Conservation (phyloP, 2,888 invertebrate species). For the Eristalis arbustorum region DNA sequence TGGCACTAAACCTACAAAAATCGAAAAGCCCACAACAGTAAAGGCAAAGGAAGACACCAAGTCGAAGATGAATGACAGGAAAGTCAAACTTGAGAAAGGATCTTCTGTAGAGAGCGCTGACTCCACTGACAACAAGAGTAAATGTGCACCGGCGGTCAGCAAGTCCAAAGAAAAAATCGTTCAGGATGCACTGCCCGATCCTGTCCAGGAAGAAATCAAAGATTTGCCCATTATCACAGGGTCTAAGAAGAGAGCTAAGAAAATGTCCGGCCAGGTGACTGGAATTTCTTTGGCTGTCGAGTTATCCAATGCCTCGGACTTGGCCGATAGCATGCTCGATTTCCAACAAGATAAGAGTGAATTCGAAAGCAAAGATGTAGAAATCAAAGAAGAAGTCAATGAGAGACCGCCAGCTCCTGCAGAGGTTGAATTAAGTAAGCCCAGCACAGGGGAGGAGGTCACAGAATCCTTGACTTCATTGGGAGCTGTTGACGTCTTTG, state of each 20-base stretch:
- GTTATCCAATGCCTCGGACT: slow-evolving; percentile 64
- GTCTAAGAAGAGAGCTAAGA: slow-evolving; percentile 20
- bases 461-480: neutral
- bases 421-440: neutral
- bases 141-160: neutral
- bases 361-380: neutral
- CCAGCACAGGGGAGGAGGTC: neutral
- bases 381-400: neutral
- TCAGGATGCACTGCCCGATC: neutral
- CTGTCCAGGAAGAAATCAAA: neutral
- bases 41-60: slow-evolving; percentile 21
- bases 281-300: slow-evolving; percentile 59
- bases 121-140: neutral
- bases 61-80: slow-evolving; percentile 21
- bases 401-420: neutral
- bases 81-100: slow-evolving; percentile 27
- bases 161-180: neutral
- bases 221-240: neutral
- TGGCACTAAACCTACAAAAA: slow-evolving; percentile 21
- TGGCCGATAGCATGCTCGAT: slow-evolving; percentile 68
- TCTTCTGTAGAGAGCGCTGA: slow-evolving; percentile 29
- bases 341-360: slow-evolving; percentile 19
- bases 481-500: neutral
- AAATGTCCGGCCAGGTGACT: slow-evolving; percentile 19
- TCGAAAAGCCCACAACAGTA: slow-evolving; percentile 54